A percentile compares a stretch with the other conserved stretches of the same genome.
Evolutionary conservation across 2,113 vertebrate species (phyloP).

Genomic region (Urocitellus parryii): DNA sequence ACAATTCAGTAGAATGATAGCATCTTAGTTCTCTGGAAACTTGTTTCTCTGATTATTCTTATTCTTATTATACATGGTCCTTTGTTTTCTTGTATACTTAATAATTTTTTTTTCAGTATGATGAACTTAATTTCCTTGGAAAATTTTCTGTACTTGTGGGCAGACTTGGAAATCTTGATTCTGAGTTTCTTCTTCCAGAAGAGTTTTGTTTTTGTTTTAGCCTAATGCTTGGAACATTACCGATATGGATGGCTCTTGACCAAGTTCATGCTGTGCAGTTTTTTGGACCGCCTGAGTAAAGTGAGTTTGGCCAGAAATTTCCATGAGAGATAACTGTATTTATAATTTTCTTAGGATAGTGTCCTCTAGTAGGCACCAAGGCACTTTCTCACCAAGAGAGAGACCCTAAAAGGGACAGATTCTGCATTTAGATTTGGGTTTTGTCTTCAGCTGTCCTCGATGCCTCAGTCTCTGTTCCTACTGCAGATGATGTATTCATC

Average conservation of each 20-base stretch:
- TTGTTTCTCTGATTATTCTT: neutral
- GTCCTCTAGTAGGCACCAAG: neutral
- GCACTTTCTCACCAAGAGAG: neutral
- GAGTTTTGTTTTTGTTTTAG: neutral
- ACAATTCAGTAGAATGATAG: neutral
- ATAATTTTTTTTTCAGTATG: neutral
- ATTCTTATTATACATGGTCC: neutral
- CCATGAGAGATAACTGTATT: neutral
- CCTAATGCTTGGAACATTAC: neutral
- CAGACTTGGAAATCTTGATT: constrained; percentile 7
- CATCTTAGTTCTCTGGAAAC: neutral
- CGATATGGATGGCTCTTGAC: neutral
- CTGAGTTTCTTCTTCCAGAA: neutral
- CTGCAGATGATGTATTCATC: too few species aligned
- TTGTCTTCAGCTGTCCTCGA: neutral
- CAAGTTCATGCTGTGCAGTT: neutral
- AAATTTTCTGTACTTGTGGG: neutral
- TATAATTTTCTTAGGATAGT: neutral
- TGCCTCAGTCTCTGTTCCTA: neutral
- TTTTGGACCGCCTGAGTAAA: neutral
- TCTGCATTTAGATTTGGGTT: neutral
- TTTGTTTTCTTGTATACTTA: constrained; percentile 36
- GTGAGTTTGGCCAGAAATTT: neutral
- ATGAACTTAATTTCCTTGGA: neutral
- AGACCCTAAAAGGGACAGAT: neutral